These are phyloP conservation scores for Gallinago jamesoni DNA, from an alignment of 2,113 vertebrate species.

Conservation along the genomic window DNA sequence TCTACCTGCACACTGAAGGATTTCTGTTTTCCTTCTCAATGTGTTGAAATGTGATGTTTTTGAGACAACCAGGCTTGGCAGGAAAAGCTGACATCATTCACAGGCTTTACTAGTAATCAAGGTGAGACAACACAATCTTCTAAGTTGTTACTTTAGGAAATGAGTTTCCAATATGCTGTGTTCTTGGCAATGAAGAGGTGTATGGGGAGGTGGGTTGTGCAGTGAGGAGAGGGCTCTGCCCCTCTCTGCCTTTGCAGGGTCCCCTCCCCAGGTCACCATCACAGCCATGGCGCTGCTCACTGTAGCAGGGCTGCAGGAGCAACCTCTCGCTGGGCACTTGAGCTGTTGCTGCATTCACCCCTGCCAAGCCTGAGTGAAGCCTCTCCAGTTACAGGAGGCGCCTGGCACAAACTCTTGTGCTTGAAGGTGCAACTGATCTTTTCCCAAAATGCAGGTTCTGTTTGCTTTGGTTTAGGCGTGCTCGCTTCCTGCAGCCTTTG, in stretches of 20 bases:
- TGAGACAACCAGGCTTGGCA: not conserved
- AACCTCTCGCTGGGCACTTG: not conserved
- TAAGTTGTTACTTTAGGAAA: not conserved
- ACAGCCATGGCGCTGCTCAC: rapidly evolving
- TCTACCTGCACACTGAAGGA: not conserved
- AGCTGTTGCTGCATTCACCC: not conserved
- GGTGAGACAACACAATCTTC: rapidly evolving
- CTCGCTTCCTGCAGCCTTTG: not conserved
- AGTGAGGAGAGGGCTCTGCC: not conserved
- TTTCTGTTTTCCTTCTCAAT: not conserved
- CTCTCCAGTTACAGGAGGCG: not conserved
- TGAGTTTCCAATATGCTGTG: not conserved
- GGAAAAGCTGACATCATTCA: not conserved
- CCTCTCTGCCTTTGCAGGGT: not conserved
- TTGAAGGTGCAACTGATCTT: not conserved
- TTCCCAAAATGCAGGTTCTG: not conserved
- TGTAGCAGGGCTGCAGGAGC: not conserved
- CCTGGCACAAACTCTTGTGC: not conserved
- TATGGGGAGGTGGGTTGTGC: not conserved
- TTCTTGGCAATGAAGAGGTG: not conserved
- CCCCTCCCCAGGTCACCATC: not conserved
- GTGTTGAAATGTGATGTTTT: not conserved
- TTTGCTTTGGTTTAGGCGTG: not conserved
- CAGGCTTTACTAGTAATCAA: not conserved
- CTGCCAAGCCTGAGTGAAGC: not conserved